Base-by-base conservation (phyloP, 2,888 invertebrate genomes). In the Druceiella hillmani region DNA sequence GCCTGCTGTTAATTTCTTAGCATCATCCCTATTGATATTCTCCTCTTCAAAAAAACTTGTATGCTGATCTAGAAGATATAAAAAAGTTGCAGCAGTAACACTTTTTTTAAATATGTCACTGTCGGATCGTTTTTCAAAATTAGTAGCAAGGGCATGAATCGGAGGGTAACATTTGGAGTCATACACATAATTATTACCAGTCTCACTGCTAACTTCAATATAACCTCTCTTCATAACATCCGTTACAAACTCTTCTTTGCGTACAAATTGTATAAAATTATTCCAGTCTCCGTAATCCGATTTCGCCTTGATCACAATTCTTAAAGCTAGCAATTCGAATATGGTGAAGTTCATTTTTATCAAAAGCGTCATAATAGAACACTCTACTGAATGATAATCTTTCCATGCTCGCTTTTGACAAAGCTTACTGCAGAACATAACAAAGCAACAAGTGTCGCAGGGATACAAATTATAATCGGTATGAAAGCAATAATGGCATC, bases 331-430 rank as follows among this genome's bases (percentile, higher is more conserved):
- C 15, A 83, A 59, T 49, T 83, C 81, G 5, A 86, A 65, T 59
- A 84, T 82, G 33, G 76, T 78, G 45, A 81, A 76, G 13, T 76
- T 54, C 61, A 81, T 67, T 24, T 63, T 56, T 13, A 76, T 55
- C 15, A 90, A 57, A 13, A 75, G 66, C 17, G 77, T 68, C 51
- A 87, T 70, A 31, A 89, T 64, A 1, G 70, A 57, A 56, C 92
- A 93, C 66, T 93, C 92, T 44, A 79, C 70, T 44, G 71, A 67
- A 59, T 95, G 94, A 58, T 84, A 87, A 12, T 71, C 66, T 24
- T 70, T 58, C 66, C 75, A 79, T 2, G 88, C 84, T 1, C 60
- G 59, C 3, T 69, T 57, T 45, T 66, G 72, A 54, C 92, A 92
- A 28, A 64, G 57, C 31, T 70, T 61, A 52, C 78, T 74, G 51